Evolutionary conservation across 2,888 invertebrate genomes (phyloP), one percentile per base, ranked within the genome.

Genomic region (Formica aserva): DNA sequence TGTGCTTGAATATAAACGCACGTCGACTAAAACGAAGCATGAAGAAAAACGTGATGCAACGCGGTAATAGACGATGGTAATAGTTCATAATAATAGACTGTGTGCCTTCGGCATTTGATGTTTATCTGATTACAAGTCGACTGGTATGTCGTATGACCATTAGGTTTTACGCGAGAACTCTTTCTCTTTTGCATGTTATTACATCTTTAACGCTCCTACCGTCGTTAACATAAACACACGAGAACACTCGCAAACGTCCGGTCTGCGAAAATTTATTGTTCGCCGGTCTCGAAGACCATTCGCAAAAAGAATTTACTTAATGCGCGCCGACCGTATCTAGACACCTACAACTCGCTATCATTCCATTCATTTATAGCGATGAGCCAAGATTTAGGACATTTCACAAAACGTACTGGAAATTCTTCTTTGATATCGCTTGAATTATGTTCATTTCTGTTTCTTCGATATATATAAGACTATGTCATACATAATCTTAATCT

Each of bases 201-300:
- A 75, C 22, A 41, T 75, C 55, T 57, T 52, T 65, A 76, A 75
- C 41, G 38, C 52, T 38, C 26, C 18, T 18, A 60, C 18, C 22
- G 32, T 45, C n/a, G 41, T 35, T 6, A 71, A 15, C 45, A 26
- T 35, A 71, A 60, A 62, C 60, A 72, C 29, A 72, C 45, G 71
- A 57, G 55, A 9, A 13, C 78, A 22, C n/a, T 41, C 69, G 77
- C 41, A n/a, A 77, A 67, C 41, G 60, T 80, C 78, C 78, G 72
- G 71, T 3, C 18, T 60, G 57, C 60, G 78, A 80, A 55, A 80
- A 80, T 80, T 80, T 80, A 80, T 80, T 26, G 78, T 71, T 71
- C 32, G 22, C 18, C 8, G 22, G 38, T 8, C 13, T n/a, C 57
- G 45, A 48, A 71, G 45, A 60, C 65, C 26, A 13, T 18, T 18